Evolutionary conservation across 2,888 invertebrate species (phyloP).

Genomic region (Polymixis lichenea): DNA sequence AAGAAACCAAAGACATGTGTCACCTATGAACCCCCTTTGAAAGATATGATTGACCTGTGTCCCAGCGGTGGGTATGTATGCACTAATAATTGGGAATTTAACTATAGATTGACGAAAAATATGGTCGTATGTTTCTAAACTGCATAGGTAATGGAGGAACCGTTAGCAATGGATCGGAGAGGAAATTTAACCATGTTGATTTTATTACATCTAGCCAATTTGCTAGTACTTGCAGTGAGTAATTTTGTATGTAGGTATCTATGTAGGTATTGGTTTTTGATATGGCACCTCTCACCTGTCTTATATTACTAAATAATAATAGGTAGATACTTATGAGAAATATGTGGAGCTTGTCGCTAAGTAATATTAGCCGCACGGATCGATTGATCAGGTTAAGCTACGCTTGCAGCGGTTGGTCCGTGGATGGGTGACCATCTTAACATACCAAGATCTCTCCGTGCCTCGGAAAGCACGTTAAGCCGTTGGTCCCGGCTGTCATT

Average conservation of each 20-base stretch:
- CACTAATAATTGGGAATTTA: neutral
- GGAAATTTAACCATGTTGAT: constrained; percentile 21
- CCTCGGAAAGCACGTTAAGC: no score
- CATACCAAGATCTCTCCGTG: no score
- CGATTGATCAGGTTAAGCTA: no score
- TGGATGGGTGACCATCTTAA: no score
- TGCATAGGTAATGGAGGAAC: neutral
- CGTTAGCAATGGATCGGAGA: neutral
- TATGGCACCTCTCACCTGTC: neutral
- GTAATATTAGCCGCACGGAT: no score
- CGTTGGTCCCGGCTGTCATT: no score
- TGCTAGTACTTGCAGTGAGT: neutral
- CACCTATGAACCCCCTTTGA: neutral
- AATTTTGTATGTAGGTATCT: neutral
- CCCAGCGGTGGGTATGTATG: neutral
- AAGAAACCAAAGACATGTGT: neutral
- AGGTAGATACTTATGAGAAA: no score
- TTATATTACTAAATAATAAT: neutral
- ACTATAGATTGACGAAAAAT: neutral
- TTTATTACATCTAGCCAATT: neutral
- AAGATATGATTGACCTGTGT: neutral
- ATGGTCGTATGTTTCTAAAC: neutral
- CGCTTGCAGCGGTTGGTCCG: no score
- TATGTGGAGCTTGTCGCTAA: no score
- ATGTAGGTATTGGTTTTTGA: neutral